These are phyloP conservation scores for Plebejus argus DNA, from an alignment of 2,888 invertebrate genomes.

Conservation along the genomic window DNA sequence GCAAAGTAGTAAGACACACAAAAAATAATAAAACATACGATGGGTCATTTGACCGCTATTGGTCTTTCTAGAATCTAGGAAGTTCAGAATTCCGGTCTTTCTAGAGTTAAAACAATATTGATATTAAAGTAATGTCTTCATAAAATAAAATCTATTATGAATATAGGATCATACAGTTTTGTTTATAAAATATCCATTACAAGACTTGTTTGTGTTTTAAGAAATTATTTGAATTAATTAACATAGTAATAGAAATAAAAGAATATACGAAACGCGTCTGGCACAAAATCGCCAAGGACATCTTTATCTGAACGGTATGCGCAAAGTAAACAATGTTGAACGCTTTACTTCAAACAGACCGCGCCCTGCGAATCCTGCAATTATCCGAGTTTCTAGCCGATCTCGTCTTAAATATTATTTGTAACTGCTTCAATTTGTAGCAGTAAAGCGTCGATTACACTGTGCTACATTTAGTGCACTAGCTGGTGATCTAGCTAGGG, in stretches of 20 bases:
- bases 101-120: neutral
- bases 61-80: no score
- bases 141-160: neutral
- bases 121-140: neutral
- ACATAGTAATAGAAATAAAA: constrained; percentile 59
- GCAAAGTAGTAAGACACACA: no score
- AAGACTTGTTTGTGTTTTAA: constrained; percentile 7
- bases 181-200: neutral
- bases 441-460: no score
- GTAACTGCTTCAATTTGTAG: no score
- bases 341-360: constrained; percentile 61
- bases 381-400: constrained; percentile 41
- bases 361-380: constrained; percentile 52
- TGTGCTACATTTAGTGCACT: no score
- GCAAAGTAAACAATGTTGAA: constrained; percentile 73
- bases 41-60: no score
- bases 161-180: neutral
- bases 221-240: constrained; percentile 39
- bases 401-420: neutral
- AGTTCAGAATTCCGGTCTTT: no score
- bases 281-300: constrained; percentile 75
- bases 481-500: no score
- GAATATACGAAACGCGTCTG: constrained; percentile 55
- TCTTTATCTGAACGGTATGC: constrained; percentile 76
- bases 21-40: no score